phyloP scores from a whole-genome alignment of 2,888 invertebrate species.

The Eilema sororculum region DNA sequence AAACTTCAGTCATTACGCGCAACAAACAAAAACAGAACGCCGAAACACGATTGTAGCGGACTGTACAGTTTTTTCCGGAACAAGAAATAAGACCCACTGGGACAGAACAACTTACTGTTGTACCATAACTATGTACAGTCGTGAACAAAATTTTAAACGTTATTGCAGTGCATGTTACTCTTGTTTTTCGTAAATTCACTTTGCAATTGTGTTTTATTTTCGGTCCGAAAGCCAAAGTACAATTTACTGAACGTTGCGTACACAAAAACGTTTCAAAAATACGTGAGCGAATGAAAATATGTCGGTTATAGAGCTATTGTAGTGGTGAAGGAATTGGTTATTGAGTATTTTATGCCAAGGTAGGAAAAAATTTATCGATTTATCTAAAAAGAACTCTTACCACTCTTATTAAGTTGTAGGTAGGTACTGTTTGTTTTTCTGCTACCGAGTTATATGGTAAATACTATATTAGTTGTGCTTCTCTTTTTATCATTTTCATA shows the following conservation, averaged over 20 bases:
- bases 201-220: slow-evolving; percentile 33
- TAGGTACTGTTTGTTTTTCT: too few relatives aligned
- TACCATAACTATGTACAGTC: slow-evolving; percentile 12
- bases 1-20: slow-evolving; percentile 19
- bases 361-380: too few relatives aligned
- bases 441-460: too few relatives aligned
- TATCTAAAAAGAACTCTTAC: too few relatives aligned
- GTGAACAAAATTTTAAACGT: slow-evolving; percentile 41
- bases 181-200: slow-evolving; percentile 47
- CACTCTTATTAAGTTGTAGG: too few relatives aligned
- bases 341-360: background rate
- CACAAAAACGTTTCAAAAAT: slow-evolving; percentile 1
- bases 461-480: too few relatives aligned
- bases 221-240: background rate
- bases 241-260: background rate
- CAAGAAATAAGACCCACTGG: slow-evolving; percentile 41
- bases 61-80: slow-evolving; percentile 35
- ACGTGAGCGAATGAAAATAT: background rate
- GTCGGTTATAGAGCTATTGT: background rate
- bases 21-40: slow-evolving; percentile 30
- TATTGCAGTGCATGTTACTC: slow-evolving; percentile 23
- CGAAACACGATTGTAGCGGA: slow-evolving; percentile 24
- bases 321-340: background rate
- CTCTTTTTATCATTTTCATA: too few relatives aligned
- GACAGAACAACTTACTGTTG: slow-evolving; percentile 26